phyloP scores from a whole-genome alignment of 2,113 vertebrate species.

The Syrrhaptes paradoxus region DNA sequence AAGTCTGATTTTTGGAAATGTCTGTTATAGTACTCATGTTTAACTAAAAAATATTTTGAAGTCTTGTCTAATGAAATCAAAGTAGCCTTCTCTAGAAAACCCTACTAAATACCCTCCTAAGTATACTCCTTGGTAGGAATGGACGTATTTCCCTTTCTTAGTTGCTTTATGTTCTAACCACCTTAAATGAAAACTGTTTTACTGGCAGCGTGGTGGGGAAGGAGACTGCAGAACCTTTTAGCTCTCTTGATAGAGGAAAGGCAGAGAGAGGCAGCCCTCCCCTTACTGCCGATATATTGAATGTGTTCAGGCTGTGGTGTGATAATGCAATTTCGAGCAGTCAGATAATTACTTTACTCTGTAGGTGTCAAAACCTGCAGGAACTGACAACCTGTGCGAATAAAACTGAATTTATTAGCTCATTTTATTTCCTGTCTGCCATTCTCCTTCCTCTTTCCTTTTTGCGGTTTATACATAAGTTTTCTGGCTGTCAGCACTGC shows the following conservation, averaged over 20 bases:
- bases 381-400: background rate
- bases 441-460: background rate
- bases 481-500: background rate
- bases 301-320: background rate
- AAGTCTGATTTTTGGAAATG: background rate
- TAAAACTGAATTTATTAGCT: conserved; percentile 11
- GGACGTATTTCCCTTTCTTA: background rate
- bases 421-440: background rate
- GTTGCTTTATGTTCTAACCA: background rate
- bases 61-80: background rate
- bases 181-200: background rate
- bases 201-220: background rate
- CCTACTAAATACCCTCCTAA: background rate
- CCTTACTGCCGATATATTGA: background rate
- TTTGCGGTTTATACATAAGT: background rate
- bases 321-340: conserved; percentile 21
- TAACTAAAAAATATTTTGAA: background rate
- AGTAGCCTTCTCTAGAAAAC: background rate
- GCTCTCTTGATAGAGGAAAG: background rate
- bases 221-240: background rate
- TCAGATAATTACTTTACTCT: background rate
- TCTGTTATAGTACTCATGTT: background rate
- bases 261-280: background rate
- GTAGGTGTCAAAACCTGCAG: background rate
- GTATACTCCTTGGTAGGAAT: background rate